Percentiles rank a stretch among this genome's conserved stretches.
phyloP scores from a whole-genome alignment of 2,888 invertebrate species.

The Gastracanthus pulcherrimus region DNA sequence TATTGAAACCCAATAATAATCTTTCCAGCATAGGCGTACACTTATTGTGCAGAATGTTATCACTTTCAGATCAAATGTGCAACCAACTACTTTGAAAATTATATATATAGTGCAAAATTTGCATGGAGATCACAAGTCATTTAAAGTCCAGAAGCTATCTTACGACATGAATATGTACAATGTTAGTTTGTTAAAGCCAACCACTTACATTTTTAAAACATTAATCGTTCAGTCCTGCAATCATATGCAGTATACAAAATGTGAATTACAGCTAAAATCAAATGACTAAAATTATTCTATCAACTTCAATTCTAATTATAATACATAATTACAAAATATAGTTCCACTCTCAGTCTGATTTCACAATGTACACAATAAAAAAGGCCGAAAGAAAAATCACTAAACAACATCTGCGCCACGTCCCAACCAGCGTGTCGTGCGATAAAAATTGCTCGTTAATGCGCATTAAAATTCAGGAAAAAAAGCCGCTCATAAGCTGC shows the following conservation, averaged over 20 bases:
- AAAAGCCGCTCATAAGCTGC: neutral
- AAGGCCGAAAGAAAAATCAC: neutral
- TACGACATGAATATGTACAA: neutral
- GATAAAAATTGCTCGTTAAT: conserved; percentile 15
- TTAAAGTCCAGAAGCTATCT: neutral
- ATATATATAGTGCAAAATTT: neutral
- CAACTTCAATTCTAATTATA: conserved; percentile 4
- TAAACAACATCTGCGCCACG: neutral
- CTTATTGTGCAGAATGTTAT: neutral
- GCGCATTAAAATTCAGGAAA: conserved; percentile 23
- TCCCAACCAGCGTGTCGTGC: neutral
- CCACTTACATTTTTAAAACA: neutral
- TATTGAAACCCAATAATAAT: neutral
- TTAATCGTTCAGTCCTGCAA: neutral
- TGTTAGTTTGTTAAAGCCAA: neutral
- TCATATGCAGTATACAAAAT: neutral
- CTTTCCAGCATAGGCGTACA: neutral
- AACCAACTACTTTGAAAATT: neutral
- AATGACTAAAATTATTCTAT: neutral
- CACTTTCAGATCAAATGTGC: neutral
- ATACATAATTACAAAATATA: conserved; percentile 4
- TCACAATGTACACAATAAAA: neutral
- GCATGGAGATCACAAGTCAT: neutral
- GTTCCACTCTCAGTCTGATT: neutral
- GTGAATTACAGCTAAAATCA: neutral